These are phyloP conservation scores for Melanotaenia duboulayi DNA, from an alignment of 2,113 vertebrate species.

Conservation along the genomic window DNA sequence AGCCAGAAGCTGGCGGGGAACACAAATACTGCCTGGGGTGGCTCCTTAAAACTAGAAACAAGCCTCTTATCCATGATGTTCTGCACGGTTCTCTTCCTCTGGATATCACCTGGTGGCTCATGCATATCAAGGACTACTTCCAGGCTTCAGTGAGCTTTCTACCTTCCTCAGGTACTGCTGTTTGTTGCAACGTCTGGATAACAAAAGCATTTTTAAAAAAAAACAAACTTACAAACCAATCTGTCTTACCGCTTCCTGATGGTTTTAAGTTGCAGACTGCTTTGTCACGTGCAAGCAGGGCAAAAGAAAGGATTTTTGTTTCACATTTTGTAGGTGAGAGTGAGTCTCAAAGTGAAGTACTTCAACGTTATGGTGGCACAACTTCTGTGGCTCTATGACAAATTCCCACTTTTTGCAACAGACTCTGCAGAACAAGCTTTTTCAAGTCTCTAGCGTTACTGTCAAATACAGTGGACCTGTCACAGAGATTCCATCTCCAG, in stretches of 20 bases:
- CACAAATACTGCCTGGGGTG: conserved; percentile 75
- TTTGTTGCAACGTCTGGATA: conserved; percentile 40
- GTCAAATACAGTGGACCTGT: conserved; percentile 65
- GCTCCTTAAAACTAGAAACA: conserved; percentile 76
- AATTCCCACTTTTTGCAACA: conserved; percentile 37
- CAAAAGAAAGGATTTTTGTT: conserved; percentile 8
- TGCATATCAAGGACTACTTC: conserved; percentile 74
- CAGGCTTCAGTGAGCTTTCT: conserved; percentile 38
- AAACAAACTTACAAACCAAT: conserved; percentile 37
- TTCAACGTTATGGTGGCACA: conserved; percentile 3
- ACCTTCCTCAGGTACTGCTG: conserved; percentile 49
- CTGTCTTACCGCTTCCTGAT: conserved; percentile 17
- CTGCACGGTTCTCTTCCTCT: conserved; percentile 54
- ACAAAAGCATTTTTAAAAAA: conserved; percentile 18
- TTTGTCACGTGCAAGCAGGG: neutral
- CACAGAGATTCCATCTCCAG: conserved; percentile 68
- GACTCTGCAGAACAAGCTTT: conserved; percentile 43
- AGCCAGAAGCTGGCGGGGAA: conserved; percentile 62
- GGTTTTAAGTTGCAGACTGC: conserved; percentile 2
- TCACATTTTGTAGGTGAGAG: neutral
- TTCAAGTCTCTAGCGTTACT: conserved; percentile 46
- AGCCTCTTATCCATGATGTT: conserved; percentile 71
- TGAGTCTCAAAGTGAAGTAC: neutral
- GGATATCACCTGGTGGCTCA: conserved; percentile 77
- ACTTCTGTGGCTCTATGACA: conserved; percentile 41